Conservation (phyloP, 2,888 invertebrate genomes). For the Sphaeridia pumilis region DNA sequence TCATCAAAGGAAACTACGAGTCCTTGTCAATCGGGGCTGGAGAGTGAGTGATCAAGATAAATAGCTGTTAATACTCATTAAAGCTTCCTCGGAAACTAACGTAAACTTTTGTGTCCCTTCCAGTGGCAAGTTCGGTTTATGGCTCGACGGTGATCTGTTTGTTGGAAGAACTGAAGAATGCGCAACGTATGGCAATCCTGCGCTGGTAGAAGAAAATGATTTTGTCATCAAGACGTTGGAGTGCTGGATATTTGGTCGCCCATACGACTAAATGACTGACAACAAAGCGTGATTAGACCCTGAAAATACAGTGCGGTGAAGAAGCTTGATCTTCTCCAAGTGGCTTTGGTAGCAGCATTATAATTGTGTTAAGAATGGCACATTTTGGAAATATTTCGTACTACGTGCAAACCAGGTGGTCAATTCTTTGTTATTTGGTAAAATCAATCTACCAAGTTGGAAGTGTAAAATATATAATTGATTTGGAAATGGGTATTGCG, state of each 20-base stretch:
- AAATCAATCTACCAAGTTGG: too few relatives aligned
- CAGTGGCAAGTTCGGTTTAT: conserved; percentile 93
- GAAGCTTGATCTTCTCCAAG: too few relatives aligned
- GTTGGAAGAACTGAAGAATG: conserved; percentile 89
- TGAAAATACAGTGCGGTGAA: not conserved
- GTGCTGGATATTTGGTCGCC: conserved; percentile 79
- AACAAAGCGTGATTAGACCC: too few relatives aligned
- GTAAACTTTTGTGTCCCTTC: conserved; percentile 33
- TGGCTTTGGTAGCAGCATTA: too few relatives aligned
- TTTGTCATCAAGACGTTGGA: conserved; percentile 95
- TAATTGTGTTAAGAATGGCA: too few relatives aligned
- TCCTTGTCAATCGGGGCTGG: conserved; percentile 91
- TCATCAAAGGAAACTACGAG: conserved; percentile 92
- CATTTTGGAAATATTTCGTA: too few relatives aligned
- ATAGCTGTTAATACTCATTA: not conserved
- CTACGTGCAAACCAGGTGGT: too few relatives aligned
- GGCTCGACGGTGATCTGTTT: conserved; percentile 95
- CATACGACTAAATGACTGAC: conserved; percentile 2
- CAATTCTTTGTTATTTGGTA: too few relatives aligned
- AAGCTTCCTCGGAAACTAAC: not conserved
- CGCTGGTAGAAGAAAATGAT: conserved; percentile 83
- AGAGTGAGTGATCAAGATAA: conserved; percentile 57
- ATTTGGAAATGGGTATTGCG: too few relatives aligned
- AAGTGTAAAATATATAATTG: too few relatives aligned
- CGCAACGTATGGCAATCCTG: conserved; percentile 93